A percentile compares a stretch with the other conserved stretches of the same genome.
Conservation (phyloP, 2,113 vertebrate species). For the Tychaedon coryphoeus region DNA sequence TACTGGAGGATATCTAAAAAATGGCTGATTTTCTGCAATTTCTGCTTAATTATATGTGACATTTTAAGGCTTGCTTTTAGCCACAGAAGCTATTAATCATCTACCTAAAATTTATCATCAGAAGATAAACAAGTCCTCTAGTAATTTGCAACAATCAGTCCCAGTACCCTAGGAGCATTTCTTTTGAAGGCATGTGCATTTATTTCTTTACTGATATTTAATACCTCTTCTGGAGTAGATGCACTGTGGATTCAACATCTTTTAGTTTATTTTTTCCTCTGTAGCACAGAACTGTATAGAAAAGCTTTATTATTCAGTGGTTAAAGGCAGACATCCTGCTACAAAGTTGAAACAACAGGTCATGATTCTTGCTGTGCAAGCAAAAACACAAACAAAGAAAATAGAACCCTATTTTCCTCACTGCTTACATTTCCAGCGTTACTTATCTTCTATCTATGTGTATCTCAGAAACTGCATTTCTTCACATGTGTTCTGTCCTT, state of each 20-base stretch:
- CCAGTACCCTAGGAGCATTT: background rate
- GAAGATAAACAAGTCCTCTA: background rate
- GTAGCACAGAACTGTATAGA: background rate
- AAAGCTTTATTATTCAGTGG: background rate
- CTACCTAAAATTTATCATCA: background rate
- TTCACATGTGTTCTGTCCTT: background rate
- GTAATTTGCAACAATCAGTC: background rate
- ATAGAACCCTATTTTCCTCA: background rate
- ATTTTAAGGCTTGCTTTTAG: background rate
- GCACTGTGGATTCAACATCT: background rate
- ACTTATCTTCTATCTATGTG: background rate
- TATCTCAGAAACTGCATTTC: background rate
- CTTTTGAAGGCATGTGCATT: background rate
- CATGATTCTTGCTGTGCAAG: background rate
- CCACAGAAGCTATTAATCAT: background rate
- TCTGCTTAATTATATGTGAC: background rate
- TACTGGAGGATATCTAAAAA: background rate
- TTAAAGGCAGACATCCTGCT: background rate
- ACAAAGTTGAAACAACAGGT: background rate
- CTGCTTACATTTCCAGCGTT: background rate
- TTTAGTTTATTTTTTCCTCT: background rate
- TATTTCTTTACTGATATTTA: background rate
- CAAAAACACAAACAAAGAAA: background rate
- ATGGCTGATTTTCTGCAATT: background rate
- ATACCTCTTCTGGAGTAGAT: background rate